Base-by-base conservation (phyloP, 1,140 invertebrate species). In the Euschistus heros region DNA sequence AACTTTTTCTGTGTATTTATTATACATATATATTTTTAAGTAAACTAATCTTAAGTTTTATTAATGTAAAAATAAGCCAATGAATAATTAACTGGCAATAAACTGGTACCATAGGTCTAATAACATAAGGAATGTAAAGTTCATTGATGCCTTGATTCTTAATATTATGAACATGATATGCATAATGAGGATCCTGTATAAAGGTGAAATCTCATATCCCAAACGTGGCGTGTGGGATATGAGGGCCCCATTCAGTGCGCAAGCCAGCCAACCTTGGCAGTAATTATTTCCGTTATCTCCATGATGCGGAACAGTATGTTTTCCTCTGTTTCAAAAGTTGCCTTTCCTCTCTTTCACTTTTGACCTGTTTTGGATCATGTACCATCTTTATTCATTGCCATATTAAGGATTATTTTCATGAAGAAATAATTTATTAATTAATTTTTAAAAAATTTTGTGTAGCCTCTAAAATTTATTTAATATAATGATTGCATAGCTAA, bases 231-330 rank as follows among this genome's bases (percentile, higher is more conserved):
- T 37, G 33, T 37, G 33, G 33, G 33, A 37, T 37, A 37, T 37
- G 33, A 37, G 33, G 30, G 33, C 33, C 33, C 33, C 33, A 37
- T 37, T 37, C 33, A 37, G 33, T 37, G 33, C 33, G 33, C 33
- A 13, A 18, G n/a, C n/a, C 47, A 50, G n/a, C 20, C 47, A 50
- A 50, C 47, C 47, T 50, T 50, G 47, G n/a, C 20, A 14, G 47
- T 50, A 50, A 50, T 50, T 50, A 50, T 50, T 50, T 50, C 47
- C 47, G 47, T 50, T 22, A 50, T 18, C n/a, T 50, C 14, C 47
- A 50, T 22, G 2, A 22, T 20, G 47, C 20, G 47, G 47, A 50
- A 50, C 47, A 50, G 20, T 50, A 50, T 50, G 47, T 50, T 50
- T 50, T 50, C 47, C 20, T 22, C 47, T 50, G n/a, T 50, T 50